Percentiles rank a stretch among this genome's conserved stretches.
These are phyloP conservation scores for Dendrolimus pini DNA, from an alignment of 2,888 invertebrate genomes.

Conservation along the genomic window DNA sequence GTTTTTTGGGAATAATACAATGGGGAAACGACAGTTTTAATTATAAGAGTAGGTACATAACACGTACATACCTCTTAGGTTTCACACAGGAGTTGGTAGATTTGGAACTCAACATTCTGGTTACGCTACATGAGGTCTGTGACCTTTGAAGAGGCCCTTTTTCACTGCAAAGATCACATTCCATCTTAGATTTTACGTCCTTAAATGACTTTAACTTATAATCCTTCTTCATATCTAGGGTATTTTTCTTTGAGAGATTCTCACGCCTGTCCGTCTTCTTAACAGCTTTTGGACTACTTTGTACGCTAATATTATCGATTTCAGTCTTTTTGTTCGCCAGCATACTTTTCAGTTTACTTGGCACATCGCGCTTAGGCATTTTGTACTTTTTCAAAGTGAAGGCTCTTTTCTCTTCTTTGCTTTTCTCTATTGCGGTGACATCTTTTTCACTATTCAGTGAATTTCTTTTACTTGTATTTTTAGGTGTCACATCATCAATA, in stretches of 20 bases:
- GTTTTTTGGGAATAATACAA: too few relatives aligned
- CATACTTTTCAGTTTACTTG: conserved; percentile 86
- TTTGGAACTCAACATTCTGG: conserved; percentile 65
- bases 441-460: conserved; percentile 63
- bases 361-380: conserved; percentile 86
- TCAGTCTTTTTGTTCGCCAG: conserved; percentile 75
- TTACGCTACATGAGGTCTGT: conserved; percentile 67
- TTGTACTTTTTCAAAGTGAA: conserved; percentile 82
- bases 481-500: conserved; percentile 50
- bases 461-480: conserved; percentile 61
- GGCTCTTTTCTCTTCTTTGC: conserved; percentile 71
- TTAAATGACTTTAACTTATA: conserved; percentile 84
- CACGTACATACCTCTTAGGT: conserved; percentile 57
- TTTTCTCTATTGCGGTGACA: conserved; percentile 48
- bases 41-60: too few relatives aligned
- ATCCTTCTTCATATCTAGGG: conserved; percentile 86
- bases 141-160: conserved; percentile 51
- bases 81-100: conserved; percentile 57
- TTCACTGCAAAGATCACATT: conserved; percentile 57
- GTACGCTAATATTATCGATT: conserved; percentile 64
- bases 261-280: conserved; percentile 86
- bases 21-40: too few relatives aligned
- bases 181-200: conserved; percentile 92
- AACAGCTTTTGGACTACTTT: conserved; percentile 75
- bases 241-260: conserved; percentile 55